Evolutionary conservation across 2,113 vertebrate genomes (phyloP), one percentile per base, ranked within the genome.

Genomic region (Mobula hypostoma): DNA sequence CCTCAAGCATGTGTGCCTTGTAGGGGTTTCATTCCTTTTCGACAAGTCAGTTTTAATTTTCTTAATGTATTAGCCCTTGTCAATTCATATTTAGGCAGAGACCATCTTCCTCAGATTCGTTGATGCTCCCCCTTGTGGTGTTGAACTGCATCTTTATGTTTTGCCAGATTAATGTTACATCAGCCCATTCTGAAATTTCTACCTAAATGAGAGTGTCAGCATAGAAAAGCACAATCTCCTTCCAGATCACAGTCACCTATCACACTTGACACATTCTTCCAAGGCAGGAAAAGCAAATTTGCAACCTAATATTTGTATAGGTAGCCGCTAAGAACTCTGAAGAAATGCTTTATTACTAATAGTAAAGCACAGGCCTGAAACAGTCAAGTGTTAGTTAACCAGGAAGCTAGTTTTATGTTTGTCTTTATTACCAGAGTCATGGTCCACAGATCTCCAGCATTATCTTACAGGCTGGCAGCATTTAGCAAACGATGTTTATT

Each of bases 401-500:
- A 36, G 29, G 9, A n/a, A 88, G 58, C 32, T 72, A 19, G 32
- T 48, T 92, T 68, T 70, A 61, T 91, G 66, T 92, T 92, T 63
- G 58, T 88, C 40, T 92, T 40, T 17, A 40, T 92, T 32, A 32
- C 88, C 88, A 32, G 29, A 70, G 88, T 63, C 66, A 72, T 17
- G 63, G 88, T 40, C 17, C n/a, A 72, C 5, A 66, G 87, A 66
- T 36, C 61, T 68, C 15, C 8, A 68, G 9, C 61, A 66, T 68
- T 32, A 92, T n/a, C 63, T 48, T 68, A 40, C 17, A 92, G 32
- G 68, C 88, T 92, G 88, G 88, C 88, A 70, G 66, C 6, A 92
- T 66, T 92, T 92, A 19, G 68, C 36, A 72, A 63, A 24, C 88
- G 70, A 92, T 63, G 63, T 72, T 70, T 92, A 92, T 70, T 92